phyloP scores from a whole-genome alignment of 1,140 invertebrate species.

The Calephelis virginiensis region DNA sequence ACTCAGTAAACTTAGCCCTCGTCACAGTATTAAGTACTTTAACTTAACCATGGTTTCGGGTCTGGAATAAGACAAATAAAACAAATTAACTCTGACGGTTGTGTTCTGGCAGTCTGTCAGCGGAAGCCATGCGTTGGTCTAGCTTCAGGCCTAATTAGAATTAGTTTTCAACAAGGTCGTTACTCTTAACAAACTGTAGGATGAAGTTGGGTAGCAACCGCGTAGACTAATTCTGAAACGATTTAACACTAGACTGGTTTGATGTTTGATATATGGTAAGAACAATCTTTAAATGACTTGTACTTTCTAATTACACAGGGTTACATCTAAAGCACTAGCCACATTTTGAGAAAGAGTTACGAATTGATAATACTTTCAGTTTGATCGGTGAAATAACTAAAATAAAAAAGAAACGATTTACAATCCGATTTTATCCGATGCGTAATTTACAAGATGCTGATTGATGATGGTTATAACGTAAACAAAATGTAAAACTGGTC shows the following conservation, averaged over 20 bases:
- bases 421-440: too few species aligned
- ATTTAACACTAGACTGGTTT: constrained; percentile 15
- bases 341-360: too few species aligned
- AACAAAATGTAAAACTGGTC: too few species aligned
- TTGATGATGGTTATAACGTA: too few species aligned
- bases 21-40: constrained; percentile 4
- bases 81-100: constrained; percentile 15
- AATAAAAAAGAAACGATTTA: too few species aligned
- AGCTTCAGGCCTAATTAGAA: constrained; percentile 10
- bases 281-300: too few species aligned
- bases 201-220: constrained; percentile 15
- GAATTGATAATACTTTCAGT: too few species aligned
- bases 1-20: neutral
- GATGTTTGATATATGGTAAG: neutral
- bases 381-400: too few species aligned
- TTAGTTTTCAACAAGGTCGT: constrained; percentile 5
- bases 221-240: constrained; percentile 16
- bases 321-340: too few species aligned
- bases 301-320: too few species aligned
- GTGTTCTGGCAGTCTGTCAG: constrained; percentile 11
- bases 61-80: constrained; percentile 13
- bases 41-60: neutral
- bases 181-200: constrained; percentile 1
- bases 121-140: constrained; percentile 10
- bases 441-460: too few species aligned